Base-by-base conservation (phyloP, 2,797 vertebrate species). In the Typhlichthys eigenmanni region DNA sequence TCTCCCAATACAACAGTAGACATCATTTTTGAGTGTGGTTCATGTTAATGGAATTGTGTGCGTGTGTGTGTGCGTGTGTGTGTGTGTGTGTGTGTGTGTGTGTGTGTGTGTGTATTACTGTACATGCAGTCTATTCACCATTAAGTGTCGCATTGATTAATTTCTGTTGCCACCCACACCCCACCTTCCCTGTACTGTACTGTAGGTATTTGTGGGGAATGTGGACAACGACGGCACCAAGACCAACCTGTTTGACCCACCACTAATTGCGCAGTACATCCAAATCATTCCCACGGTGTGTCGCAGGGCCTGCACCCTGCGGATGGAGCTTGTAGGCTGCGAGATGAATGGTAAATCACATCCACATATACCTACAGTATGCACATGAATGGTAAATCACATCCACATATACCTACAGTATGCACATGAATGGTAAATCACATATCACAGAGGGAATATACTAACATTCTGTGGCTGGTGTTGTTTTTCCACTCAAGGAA, bases 241-340 rank as follows among this genome's bases (percentile, higher is more conserved):
- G 80, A 91, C 92, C 74, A 98, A 96, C 86, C 76, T 96, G 82
- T 95, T 99, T 3, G 93, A 94, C 49, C 85, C 91, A 0, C 93
- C 96, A 0, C 88, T 98, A 84, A 91, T 93, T 0, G 88, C 88
- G 1, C 96, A 96, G 86, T 95, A 92, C 65, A 81, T 99, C 74
- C 93, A 96, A 50, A 87, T 99, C 57, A 71, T 95, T 64, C 97
- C 96, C 0, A 69, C 93, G 34, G 80, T 89, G 48, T 99, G 95
- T 69, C 93, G 92, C 55, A 92, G 92, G 0, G 93, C 87, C 69
- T 99, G 97, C 85, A 98, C 97, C 0, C 85, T 99, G 80, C 95
- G 97, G 78, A 93, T 99, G 53, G 98, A 99, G 83, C 92, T 99
- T 53, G 93, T 97, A 24, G 98, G 98, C 91, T 99, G 98, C 0